A percentile compares a stretch with the other conserved stretches of the same genome.
Evolutionary conservation across 1,140 invertebrate species (phyloP).

Genomic region (Nilaparvata lugens): DNA sequence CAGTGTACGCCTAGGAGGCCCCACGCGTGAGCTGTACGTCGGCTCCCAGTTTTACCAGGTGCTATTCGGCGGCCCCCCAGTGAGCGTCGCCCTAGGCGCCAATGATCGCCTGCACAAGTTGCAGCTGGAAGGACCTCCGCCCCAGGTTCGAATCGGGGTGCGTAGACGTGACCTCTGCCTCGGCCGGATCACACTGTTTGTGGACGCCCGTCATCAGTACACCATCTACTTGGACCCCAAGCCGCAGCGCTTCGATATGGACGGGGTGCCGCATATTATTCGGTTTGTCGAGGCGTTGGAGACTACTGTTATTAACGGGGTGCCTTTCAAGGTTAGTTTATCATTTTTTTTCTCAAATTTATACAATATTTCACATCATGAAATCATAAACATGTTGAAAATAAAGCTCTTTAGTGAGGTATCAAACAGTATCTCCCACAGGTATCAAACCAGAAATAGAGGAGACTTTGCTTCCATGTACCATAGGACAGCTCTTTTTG

Average conservation of each 20-base stretch:
- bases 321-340: slow-evolving; percentile 55
- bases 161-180: slow-evolving; percentile 63
- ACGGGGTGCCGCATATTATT: slow-evolving; percentile 61
- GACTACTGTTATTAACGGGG: slow-evolving; percentile 73
- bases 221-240: slow-evolving; percentile 80
- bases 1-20: slow-evolving; percentile 79
- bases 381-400: too few relatives aligned
- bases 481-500: too few relatives aligned
- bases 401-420: too few relatives aligned
- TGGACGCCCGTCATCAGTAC: slow-evolving; percentile 66
- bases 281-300: slow-evolving; percentile 68
- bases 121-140: slow-evolving; percentile 76
- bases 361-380: too few relatives aligned
- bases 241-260: slow-evolving; percentile 68
- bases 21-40: slow-evolving; percentile 83
- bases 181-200: slow-evolving; percentile 72
- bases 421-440: too few relatives aligned
- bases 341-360: too few relatives aligned
- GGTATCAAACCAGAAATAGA: too few relatives aligned
- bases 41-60: slow-evolving; percentile 80
- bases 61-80: slow-evolving; percentile 82
- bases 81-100: slow-evolving; percentile 72
- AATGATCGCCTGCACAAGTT: slow-evolving; percentile 64
- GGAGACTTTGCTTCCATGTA: too few relatives aligned
- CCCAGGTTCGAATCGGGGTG: slow-evolving; percentile 69